phyloP scores from a whole-genome alignment of 2,113 vertebrate species.

The Asarcornis scutulata region DNA sequence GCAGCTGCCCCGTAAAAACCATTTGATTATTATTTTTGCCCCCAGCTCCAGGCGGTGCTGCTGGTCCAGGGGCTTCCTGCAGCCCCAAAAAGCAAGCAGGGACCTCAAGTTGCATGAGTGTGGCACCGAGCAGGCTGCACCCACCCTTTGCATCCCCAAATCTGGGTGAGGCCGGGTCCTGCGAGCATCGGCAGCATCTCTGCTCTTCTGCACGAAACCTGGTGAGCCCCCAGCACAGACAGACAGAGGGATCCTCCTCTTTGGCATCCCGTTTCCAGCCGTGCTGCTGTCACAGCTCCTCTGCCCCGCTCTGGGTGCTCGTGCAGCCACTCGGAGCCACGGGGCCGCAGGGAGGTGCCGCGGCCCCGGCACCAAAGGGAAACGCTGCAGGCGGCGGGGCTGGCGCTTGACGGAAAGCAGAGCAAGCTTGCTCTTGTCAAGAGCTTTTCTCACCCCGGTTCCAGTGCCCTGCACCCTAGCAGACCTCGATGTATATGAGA shows the following conservation, averaged over 20 bases:
- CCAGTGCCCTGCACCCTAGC: not conserved
- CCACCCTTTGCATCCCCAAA: not conserved
- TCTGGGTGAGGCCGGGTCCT: not conserved
- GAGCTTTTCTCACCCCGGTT: not conserved
- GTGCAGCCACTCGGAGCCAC: too few species aligned
- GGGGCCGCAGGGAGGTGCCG: not conserved
- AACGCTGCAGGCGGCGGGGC: not conserved
- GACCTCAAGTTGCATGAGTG: accelerated
- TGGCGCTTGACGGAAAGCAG: not conserved
- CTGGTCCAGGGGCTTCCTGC: accelerated
- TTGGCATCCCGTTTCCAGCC: not conserved
- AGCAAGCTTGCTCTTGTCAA: not conserved
- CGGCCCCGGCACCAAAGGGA: not conserved
- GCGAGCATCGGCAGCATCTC: too few species aligned
- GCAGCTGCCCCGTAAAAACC: not conserved
- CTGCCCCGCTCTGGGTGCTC: too few species aligned
- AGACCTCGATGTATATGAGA: not conserved
- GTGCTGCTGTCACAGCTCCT: not conserved
- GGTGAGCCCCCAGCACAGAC: not conserved
- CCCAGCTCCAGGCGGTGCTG: not conserved
- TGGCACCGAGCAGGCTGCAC: not conserved
- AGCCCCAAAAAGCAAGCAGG: not conserved
- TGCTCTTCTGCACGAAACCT: too few species aligned
- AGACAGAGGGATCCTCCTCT: not conserved
- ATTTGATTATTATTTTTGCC: not conserved